Conservation (phyloP, 2,113 vertebrate species). For the Python bivittatus region DNA sequence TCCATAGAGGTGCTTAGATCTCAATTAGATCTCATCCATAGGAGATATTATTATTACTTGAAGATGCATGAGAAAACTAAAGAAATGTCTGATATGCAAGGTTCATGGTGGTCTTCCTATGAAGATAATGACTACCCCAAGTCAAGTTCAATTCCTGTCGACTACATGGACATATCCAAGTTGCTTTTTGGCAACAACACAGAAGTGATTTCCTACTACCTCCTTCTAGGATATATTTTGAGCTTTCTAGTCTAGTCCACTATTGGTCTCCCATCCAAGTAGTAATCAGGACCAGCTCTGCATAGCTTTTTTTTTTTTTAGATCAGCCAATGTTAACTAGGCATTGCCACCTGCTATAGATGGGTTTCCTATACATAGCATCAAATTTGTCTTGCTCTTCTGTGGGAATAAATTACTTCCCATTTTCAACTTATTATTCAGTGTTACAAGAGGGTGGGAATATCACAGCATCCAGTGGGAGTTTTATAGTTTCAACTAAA, state of each 20-base stretch:
- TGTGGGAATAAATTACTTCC: not conserved
- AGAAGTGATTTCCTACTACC: no score
- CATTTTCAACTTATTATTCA: conserved; percentile 18
- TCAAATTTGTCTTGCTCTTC: not conserved
- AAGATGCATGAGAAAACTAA: not conserved
- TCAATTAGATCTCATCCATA: not conserved
- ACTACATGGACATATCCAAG: no score
- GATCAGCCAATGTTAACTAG: no score
- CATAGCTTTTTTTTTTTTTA: no score
- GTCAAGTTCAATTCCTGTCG: not conserved
- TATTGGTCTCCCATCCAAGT: no score
- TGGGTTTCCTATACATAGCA: not conserved
- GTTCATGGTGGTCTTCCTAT: not conserved
- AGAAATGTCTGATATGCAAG: not conserved
- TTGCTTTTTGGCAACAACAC: no score
- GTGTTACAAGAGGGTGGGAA: conserved; percentile 5
- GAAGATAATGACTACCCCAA: not conserved
- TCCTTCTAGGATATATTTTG: no score
- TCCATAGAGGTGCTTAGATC: no score
- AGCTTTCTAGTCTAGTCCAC: no score
- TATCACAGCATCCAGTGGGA: conserved; percentile 26
- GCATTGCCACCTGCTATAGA: no score
- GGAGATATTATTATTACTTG: not conserved
- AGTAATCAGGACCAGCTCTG: no score
- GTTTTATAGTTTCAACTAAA: conserved; percentile 50